Evolutionary conservation across 2,113 vertebrate species (phyloP).

Genomic region (Pavo muticus): DNA sequence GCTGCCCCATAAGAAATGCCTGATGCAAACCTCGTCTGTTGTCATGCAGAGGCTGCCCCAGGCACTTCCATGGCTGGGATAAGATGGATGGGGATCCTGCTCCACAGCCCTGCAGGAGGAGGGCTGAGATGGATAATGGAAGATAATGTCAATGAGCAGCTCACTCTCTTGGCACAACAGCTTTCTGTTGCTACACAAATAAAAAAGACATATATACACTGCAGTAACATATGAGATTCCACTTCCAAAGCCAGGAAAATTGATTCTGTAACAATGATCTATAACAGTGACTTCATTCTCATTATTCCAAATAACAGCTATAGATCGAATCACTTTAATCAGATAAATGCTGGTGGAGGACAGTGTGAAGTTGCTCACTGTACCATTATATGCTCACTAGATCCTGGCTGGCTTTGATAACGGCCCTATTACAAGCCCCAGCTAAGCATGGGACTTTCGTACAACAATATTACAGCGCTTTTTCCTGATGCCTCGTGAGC

Average conservation of each 20-base stretch:
- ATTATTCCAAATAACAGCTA: conserved; percentile 30
- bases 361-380: neutral
- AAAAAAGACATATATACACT: neutral
- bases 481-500: neutral
- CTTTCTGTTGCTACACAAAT: conserved; percentile 14
- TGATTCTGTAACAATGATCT: conserved; percentile 23
- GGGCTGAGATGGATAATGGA: neutral
- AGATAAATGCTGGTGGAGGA: neutral
- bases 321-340: neutral
- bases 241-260: neutral
- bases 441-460: neutral
- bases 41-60: neutral
- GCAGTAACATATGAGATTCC: conserved; percentile 1
- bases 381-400: neutral
- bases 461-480: neutral
- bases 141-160: neutral
- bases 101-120: neutral
- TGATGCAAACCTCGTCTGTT: neutral
- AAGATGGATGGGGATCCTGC: neutral
- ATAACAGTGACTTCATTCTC: neutral
- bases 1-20: neutral
- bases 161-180: neutral
- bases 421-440: neutral
- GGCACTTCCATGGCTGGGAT: neutral
- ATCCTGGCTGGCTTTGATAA: neutral